Evolutionary conservation across 2,113 vertebrate genomes (phyloP).

Genomic region (Scatophagus argus): DNA sequence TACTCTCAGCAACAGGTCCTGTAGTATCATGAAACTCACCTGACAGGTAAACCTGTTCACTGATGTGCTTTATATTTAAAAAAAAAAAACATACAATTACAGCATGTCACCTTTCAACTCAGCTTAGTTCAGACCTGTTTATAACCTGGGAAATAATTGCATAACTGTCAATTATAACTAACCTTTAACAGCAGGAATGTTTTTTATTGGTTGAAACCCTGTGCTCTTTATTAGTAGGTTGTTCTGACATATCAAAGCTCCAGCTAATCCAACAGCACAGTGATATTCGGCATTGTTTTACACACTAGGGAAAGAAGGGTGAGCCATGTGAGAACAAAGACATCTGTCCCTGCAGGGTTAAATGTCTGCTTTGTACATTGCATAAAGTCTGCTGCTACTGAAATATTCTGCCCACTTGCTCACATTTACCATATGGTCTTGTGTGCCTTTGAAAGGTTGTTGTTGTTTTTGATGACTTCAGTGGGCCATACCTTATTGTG

Average conservation of each 20-base stretch:
- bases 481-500: neutral
- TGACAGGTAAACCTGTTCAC: neutral
- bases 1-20: neutral
- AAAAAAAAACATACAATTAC: neutral
- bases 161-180: neutral
- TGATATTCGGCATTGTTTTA: slow-evolving; percentile 10
- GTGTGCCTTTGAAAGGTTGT: slow-evolving; percentile 2
- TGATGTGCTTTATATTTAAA: neutral
- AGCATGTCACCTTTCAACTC: neutral
- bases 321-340: slow-evolving; percentile 27
- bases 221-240: neutral
- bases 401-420: slow-evolving; percentile 24
- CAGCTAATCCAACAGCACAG: neutral
- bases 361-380: slow-evolving; percentile 3
- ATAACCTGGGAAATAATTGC: neutral
- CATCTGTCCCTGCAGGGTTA: slow-evolving; percentile 5
- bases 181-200: neutral
- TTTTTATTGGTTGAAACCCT: neutral
- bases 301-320: neutral
- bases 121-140: neutral
- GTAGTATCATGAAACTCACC: neutral
- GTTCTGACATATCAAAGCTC: neutral
- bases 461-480: slow-evolving; percentile 8
- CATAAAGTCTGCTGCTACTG: slow-evolving; percentile 15
- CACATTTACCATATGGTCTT: neutral